A percentile compares a stretch with the other conserved stretches of the same genome.
Conservation (phyloP, 23 tunicate genomes). For the Ciona savignyi region DNA sequence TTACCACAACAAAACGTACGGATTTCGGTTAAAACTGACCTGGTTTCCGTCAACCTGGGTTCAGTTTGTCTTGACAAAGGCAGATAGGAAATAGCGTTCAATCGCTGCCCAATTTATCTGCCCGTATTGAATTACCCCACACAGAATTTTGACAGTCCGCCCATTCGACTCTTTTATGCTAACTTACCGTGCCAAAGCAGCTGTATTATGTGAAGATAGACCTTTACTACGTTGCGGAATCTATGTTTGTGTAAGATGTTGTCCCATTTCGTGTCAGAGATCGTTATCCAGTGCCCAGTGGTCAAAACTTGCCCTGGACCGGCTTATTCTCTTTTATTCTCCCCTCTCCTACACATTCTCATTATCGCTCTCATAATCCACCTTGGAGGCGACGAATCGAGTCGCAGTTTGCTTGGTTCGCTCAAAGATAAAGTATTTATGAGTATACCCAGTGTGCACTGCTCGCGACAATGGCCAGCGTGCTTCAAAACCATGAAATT, state of each 20-base stretch:
- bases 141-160: background rate
- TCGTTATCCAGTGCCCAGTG: background rate
- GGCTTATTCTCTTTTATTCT: background rate
- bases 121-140: background rate
- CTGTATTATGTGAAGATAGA: conserved; percentile 9
- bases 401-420: background rate
- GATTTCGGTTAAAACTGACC: background rate
- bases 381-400: background rate
- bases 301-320: background rate
- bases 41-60: background rate
- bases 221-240: background rate
- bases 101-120: background rate
- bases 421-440: background rate
- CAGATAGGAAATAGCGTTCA: background rate
- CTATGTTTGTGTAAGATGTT: background rate
- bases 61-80: background rate
- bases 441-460: background rate
- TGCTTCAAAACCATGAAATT: too few relatives aligned
- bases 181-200: conserved; percentile 4
- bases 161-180: background rate
- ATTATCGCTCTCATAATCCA: background rate
- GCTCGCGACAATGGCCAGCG: background rate
- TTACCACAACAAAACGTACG: background rate
- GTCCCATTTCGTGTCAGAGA: background rate
- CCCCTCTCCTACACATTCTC: background rate